These are phyloP conservation scores for Electrophaes corylata DNA, from an alignment of 2,888 invertebrate species.

Conservation along the genomic window DNA sequence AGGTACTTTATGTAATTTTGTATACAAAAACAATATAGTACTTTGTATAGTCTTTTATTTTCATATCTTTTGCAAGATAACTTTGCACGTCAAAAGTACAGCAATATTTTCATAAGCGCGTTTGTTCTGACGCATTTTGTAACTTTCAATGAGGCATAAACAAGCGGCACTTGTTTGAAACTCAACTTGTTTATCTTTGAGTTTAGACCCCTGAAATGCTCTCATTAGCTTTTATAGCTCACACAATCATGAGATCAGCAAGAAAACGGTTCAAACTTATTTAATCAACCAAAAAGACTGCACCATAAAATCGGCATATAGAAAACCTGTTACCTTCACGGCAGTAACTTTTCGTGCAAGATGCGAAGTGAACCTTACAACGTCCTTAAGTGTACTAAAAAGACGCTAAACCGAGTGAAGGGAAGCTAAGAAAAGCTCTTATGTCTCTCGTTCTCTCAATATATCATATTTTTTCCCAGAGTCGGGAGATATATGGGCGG, in stretches of 20 bases:
- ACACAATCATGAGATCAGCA: conserved; percentile 21
- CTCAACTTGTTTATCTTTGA: conserved; percentile 24
- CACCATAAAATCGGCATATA: conserved; percentile 35
- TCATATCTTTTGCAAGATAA: background rate
- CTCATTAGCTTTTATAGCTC: conserved; percentile 27
- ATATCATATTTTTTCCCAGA: conserved; percentile 81
- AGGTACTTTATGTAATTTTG: background rate
- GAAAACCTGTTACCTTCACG: conserved; percentile 35
- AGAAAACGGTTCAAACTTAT: conserved; percentile 30
- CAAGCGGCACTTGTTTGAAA: conserved; percentile 25
- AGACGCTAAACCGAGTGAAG: conserved; percentile 68
- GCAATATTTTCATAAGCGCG: conserved; percentile 5
- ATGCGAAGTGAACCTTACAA: conserved; percentile 31
- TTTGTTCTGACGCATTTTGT: conserved; percentile 12
- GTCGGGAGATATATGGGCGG: conserved; percentile 76
- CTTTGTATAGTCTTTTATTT: background rate
- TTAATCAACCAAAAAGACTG: conserved; percentile 37
- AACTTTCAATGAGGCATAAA: conserved; percentile 23
- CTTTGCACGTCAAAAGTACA: background rate
- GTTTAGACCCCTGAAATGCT: conserved; percentile 18
- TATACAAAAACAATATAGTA: background rate
- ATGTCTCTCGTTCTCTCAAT: conserved; percentile 78
- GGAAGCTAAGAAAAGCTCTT: conserved; percentile 73
- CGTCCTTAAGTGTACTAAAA: conserved; percentile 51
- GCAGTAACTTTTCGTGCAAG: conserved; percentile 27